Evolutionary conservation across 1,140 invertebrate species (phyloP).

Genomic region (Drosophila virilis): DNA sequence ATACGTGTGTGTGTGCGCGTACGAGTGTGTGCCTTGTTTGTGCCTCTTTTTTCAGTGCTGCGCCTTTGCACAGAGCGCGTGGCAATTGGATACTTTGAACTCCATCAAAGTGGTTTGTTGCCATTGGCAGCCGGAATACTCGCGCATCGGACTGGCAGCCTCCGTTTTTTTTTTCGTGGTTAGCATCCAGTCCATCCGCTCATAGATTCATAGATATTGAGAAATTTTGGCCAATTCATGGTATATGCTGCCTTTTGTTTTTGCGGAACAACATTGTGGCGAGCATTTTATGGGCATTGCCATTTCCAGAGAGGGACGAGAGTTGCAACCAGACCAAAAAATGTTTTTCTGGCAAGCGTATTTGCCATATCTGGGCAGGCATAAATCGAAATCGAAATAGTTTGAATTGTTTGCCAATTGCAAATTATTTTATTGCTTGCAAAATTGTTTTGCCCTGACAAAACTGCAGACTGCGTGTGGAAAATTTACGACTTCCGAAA

Average conservation of each 20-base stretch:
- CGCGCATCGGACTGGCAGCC: constrained; percentile 14
- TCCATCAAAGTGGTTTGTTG: constrained; percentile 65
- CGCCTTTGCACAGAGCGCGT: constrained; percentile 45
- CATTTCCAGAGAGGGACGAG: constrained; percentile 47
- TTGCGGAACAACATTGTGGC: constrained; percentile 59
- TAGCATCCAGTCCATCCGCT: not conserved
- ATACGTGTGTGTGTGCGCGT: not conserved
- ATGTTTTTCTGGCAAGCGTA: constrained; percentile 50
- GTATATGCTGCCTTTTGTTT: constrained; percentile 57
- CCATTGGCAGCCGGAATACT: constrained; percentile 51
- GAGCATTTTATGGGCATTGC: constrained; percentile 66
- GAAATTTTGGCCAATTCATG: constrained; percentile 60
- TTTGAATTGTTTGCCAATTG: constrained; percentile 75
- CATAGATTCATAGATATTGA: constrained; percentile 39
- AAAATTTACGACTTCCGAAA: constrained; percentile 76
- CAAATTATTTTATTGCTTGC: constrained; percentile 77
- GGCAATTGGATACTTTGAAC: constrained; percentile 62
- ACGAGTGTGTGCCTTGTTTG: constrained; percentile 19
- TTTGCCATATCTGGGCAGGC: constrained; percentile 44
- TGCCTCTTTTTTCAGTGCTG: constrained; percentile 51
- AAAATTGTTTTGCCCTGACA: constrained; percentile 65
- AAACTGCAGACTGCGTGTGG: constrained; percentile 51
- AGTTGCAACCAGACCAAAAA: constrained; percentile 5
- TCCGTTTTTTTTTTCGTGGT: not conserved
- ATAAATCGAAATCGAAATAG: constrained; percentile 56